These are phyloP conservation scores for Eonycteris spelaea DNA, from an alignment of 2,113 vertebrate species.

Conservation along the genomic window DNA sequence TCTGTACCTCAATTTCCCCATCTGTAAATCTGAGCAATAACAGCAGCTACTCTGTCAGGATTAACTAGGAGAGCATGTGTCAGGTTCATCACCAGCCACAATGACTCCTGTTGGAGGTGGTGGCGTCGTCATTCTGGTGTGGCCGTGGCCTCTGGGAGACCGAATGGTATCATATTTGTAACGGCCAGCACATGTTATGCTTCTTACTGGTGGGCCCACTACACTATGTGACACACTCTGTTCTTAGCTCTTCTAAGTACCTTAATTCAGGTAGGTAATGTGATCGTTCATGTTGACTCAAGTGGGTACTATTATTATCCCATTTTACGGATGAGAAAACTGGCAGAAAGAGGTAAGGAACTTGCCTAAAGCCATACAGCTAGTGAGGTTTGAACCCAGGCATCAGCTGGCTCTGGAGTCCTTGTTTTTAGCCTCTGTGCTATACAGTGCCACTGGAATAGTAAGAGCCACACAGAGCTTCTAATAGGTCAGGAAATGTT, in stretches of 20 bases:
- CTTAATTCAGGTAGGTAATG: not conserved
- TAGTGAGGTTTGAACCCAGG: not conserved
- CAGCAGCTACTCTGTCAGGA: not conserved
- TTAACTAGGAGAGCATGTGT: not conserved
- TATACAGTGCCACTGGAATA: not conserved
- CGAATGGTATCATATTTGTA: not conserved
- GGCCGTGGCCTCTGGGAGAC: not conserved
- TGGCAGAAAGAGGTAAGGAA: not conserved
- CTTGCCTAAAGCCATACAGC: not conserved
- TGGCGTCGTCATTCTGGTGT: no score
- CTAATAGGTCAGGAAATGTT: not conserved
- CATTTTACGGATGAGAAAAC: not conserved
- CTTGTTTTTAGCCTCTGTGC: not conserved
- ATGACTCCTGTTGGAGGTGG: not conserved
- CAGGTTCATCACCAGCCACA: not conserved
- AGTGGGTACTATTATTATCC: not conserved
- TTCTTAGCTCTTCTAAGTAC: not conserved
- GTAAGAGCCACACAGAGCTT: not conserved
- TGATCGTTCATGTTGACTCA: not conserved
- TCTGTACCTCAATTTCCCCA: not conserved
- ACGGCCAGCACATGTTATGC: no score
- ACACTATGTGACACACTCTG: fast-evolving
- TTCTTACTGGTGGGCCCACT: not conserved
- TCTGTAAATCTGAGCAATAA: not conserved
- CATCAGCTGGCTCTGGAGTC: not conserved